Evolutionary conservation across 2,888 invertebrate species (phyloP).

Genomic region (Cerastis rubricosa): DNA sequence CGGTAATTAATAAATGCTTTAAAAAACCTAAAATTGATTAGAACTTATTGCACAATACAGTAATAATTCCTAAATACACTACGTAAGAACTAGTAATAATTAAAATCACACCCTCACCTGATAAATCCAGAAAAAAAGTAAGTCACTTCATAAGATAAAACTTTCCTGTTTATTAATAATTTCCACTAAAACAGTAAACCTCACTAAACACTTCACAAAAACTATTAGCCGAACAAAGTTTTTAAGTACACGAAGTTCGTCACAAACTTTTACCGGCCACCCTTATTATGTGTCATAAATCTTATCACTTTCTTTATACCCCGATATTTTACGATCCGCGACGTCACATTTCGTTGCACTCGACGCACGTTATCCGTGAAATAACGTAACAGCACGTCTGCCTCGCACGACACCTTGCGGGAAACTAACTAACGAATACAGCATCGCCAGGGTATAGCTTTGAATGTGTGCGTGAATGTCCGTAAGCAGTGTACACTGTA

Average conservation of each 20-base stretch:
- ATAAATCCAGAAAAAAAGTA: slow-evolving; percentile 60
- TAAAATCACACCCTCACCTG: slow-evolving; percentile 60
- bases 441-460: slow-evolving; percentile 80
- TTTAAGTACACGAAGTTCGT: slow-evolving; percentile 64
- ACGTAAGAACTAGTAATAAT: not conserved
- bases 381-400: slow-evolving; percentile 56
- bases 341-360: slow-evolving; percentile 66
- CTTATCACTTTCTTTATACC: slow-evolving; percentile 63
- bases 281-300: slow-evolving; percentile 62
- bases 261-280: slow-evolving; percentile 61
- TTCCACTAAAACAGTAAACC: slow-evolving; percentile 65
- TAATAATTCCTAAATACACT: not conserved
- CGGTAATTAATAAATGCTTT: not conserved
- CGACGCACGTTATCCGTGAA: slow-evolving; percentile 50
- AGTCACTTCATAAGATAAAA: slow-evolving; percentile 54
- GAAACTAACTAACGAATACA: slow-evolving; percentile 80
- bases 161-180: slow-evolving; percentile 62
- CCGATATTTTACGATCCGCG: slow-evolving; percentile 57
- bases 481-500: slow-evolving; percentile 66
- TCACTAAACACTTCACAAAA: slow-evolving; percentile 66
- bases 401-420: slow-evolving; percentile 67
- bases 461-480: slow-evolving; percentile 77
- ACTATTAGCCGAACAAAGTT: slow-evolving; percentile 64
- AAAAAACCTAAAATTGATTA: not conserved
- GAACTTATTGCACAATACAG: not conserved